Evolutionary conservation across 2,113 vertebrate species (phyloP).

Genomic region (Corynorhinus townsendii): DNA sequence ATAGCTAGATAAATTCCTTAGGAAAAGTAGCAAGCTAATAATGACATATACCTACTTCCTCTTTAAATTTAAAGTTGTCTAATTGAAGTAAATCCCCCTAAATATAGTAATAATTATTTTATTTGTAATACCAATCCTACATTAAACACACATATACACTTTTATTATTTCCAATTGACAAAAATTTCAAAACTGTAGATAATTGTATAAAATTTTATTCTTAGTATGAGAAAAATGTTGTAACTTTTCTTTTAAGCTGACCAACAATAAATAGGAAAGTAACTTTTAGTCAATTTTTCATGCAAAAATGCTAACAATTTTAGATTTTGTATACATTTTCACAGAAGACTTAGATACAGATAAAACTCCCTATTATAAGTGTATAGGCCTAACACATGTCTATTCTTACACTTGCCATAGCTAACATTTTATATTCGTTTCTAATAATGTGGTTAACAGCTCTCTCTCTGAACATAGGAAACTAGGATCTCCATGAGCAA

Average conservation of each 20-base stretch:
- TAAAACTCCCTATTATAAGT: not conserved
- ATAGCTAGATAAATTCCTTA: not conserved
- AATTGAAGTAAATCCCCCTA: not conserved
- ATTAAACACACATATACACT: not conserved
- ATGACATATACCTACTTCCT: not conserved
- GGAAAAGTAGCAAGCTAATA: not conserved
- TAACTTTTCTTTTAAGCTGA: not conserved
- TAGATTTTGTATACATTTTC: not conserved
- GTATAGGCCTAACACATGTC: not conserved
- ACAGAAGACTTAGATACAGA: not conserved
- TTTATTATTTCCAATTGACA: not conserved
- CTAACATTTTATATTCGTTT: not conserved
- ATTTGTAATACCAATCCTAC: not conserved
- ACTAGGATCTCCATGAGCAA: not conserved
- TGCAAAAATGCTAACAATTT: not conserved
- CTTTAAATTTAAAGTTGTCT: not conserved
- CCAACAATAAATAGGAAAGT: not conserved
- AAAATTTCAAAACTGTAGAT: not conserved
- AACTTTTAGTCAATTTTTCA: not conserved
- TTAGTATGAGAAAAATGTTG: not conserved
- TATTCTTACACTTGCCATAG: not conserved
- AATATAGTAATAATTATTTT: not conserved
- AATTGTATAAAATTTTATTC: not conserved
- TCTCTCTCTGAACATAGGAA: not conserved
- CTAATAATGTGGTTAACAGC: not conserved